These are phyloP conservation scores for Thaumetopoea pityocampa DNA, from an alignment of 1,140 invertebrate species.

Conservation along the genomic window DNA sequence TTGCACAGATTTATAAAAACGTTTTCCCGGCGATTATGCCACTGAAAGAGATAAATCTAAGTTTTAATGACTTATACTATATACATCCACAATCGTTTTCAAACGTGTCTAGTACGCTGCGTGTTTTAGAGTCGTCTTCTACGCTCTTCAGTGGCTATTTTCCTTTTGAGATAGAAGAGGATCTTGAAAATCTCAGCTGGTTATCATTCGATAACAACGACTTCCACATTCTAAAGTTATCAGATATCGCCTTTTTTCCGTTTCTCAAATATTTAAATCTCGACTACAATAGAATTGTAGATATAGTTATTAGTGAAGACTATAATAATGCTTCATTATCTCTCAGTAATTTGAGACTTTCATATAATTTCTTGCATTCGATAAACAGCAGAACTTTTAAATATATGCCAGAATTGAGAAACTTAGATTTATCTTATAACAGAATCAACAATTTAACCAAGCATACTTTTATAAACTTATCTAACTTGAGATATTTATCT, in stretches of 20 bases:
- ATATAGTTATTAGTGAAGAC: slow-evolving; percentile 80
- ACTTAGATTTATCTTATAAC: slow-evolving; percentile 84
- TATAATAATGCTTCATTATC: slow-evolving; percentile 82
- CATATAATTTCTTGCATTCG: slow-evolving; percentile 82
- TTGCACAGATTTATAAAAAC: slow-evolving; percentile 83
- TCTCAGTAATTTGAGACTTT: slow-evolving; percentile 85
- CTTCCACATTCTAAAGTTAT: slow-evolving; percentile 82
- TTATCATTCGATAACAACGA: slow-evolving; percentile 93
- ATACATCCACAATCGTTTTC: slow-evolving; percentile 86
- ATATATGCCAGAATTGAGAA: slow-evolving; percentile 80
- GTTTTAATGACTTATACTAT: slow-evolving; percentile 90
- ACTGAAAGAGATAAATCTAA: slow-evolving; percentile 90
- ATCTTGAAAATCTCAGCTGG: slow-evolving; percentile 86
- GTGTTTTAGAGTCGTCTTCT: slow-evolving; percentile 90
- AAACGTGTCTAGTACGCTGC: slow-evolving; percentile 81
- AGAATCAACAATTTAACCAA: slow-evolving; percentile 78
- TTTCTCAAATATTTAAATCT: slow-evolving; percentile 90
- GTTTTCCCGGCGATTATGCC: slow-evolving; percentile 82
- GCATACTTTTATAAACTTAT: slow-evolving; percentile 80
- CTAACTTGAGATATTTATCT: slow-evolving; percentile 82
- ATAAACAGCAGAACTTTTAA: slow-evolving; percentile 81
- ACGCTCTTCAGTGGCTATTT: slow-evolving; percentile 87
- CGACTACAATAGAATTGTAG: slow-evolving; percentile 87
- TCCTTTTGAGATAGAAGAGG: slow-evolving; percentile 80
- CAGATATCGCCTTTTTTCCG: slow-evolving; percentile 78